Conservation (phyloP, 1,140 invertebrate species). For the Neodiprion fabricii region DNA sequence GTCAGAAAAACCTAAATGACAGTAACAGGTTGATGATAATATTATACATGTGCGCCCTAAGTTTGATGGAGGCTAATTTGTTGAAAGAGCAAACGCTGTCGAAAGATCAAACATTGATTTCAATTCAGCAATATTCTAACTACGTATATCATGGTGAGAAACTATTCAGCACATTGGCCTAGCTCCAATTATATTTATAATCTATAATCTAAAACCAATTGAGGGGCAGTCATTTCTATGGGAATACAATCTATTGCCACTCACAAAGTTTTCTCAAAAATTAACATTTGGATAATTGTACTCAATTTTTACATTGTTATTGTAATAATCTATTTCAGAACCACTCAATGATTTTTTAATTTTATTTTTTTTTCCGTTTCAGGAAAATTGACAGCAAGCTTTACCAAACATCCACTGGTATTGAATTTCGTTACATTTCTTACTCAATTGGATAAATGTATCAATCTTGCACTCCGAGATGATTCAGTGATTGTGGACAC, state of each 20-base stretch:
- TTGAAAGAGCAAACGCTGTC: background rate
- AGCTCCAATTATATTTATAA: too few species aligned
- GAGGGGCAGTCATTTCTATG: too few species aligned
- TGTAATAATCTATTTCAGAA: conserved; percentile 10
- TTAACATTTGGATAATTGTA: too few species aligned
- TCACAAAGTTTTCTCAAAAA: too few species aligned
- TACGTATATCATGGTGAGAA: conserved; percentile 44
- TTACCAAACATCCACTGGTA: conserved; percentile 61
- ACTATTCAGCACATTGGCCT: background rate
- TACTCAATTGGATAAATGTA: conserved; percentile 47
- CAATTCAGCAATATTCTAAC: conserved; percentile 48
- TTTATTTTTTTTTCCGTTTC: conserved; percentile 43
- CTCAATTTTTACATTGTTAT: background rate
- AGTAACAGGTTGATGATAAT: conserved; percentile 42
- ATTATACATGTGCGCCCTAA: conserved; percentile 33
- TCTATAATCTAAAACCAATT: too few species aligned
- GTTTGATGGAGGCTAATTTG: conserved; percentile 11
- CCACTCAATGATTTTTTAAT: background rate
- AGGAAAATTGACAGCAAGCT: conserved; percentile 56
- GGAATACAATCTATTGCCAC: too few species aligned
- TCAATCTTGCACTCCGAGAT: conserved; percentile 46
- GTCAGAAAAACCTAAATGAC: conserved; percentile 13
- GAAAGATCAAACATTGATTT: conserved; percentile 32
- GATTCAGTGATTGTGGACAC: conserved; percentile 26
- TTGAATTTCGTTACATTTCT: conserved; percentile 56